phyloP scores from a whole-genome alignment of 2,888 invertebrate species.

The Ophioninae sp. region DNA sequence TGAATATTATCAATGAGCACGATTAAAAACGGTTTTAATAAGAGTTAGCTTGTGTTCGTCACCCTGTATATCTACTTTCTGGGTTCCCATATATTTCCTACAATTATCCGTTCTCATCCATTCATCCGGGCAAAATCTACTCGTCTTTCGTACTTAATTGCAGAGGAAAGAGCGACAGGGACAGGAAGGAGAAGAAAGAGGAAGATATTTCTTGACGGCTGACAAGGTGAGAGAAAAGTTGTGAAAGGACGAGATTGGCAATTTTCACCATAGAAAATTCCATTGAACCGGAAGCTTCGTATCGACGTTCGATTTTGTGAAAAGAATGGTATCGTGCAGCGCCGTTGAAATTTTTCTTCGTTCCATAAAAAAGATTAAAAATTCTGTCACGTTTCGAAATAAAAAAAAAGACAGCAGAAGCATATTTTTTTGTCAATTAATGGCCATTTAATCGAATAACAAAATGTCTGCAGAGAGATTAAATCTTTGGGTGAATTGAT shows the following conservation, averaged over 20 bases:
- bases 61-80: no score
- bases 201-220: neutral
- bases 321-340: no score
- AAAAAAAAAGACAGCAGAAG: no score
- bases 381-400: neutral
- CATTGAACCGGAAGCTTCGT: no score
- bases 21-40: no score
- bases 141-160: slow-evolving; percentile 7
- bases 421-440: neutral
- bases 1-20: no score
- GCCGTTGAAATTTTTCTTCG: no score
- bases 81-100: no score
- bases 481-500: slow-evolving; percentile 48
- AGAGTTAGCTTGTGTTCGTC: no score
- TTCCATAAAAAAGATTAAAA: no score
- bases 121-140: neutral
- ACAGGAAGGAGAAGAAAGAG: neutral
- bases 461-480: slow-evolving; percentile 24
- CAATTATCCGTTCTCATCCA: no score
- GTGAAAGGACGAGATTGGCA: neutral
- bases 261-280: neutral
- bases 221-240: neutral
- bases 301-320: neutral
- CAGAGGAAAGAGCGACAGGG: neutral
- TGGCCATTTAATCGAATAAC: slow-evolving; percentile 40